Base-by-base conservation (phyloP, 2,888 invertebrate genomes). In the Rhopalosiphum nymphaeae region DNA sequence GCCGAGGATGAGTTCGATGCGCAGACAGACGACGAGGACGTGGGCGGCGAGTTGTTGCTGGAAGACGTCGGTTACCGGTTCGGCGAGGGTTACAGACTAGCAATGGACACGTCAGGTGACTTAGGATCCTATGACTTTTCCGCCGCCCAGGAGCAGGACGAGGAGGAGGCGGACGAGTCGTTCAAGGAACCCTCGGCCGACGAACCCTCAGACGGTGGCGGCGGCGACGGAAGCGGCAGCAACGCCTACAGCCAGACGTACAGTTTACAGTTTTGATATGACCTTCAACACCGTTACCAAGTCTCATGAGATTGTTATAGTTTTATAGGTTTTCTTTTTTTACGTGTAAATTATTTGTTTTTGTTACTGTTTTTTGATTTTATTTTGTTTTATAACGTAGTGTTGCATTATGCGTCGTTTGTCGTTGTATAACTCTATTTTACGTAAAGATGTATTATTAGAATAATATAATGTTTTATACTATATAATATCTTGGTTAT, bases 161-260 rank as follows among this genome's bases (percentile, higher is more conserved):
- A 95, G 36, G 94, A 94, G 29, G 94, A 94, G 11, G 87, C 78
- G 16, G 94, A 94, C 85, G 95, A 95, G 56, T 36, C 78, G 36
- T 95, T 94, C 91, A 89, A 94, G 46, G 95, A 95, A 21, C 88
- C 94, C 13, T 94, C 94, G 42, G 94, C 92, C 56, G 95, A 95
- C 46, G 95, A 95, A 86, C 94, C 95, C 46, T 95, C 95, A 46
- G 93, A 78, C 78, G 49, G 46, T 26, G 16, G 89, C 16, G 26
- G 49, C 53, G 53, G 53, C 49, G 56, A 11, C 86, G n/a, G 49
- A 42, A 86, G 89, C 9, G 95, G 94, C 46, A 95, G 94, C 87
- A 95, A 95, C 87, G 95, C 95, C 25, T 94, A 89, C 89, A 85
- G 93, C 85, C 93, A 90, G 36, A 57, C 85, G 46, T 93, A 93